phyloP scores from a whole-genome alignment of 2,113 vertebrate species.

The Scalopus aquaticus region DNA sequence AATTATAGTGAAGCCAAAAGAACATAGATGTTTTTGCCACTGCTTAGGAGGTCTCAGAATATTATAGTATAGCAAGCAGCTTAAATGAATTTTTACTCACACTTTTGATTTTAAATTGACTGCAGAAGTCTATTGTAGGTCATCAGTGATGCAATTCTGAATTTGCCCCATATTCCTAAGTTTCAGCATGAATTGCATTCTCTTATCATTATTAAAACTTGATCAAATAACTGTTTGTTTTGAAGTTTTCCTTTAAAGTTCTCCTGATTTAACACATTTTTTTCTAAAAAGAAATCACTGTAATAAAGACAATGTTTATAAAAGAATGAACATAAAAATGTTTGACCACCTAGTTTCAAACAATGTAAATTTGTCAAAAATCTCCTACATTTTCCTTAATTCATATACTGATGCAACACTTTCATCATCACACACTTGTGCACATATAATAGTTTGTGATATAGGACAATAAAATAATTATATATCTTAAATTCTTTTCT shows the following conservation, averaged over 20 bases:
- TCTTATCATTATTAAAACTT: not conserved
- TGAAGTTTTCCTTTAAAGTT: not conserved
- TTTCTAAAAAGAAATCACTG: not conserved
- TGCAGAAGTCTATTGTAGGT: not conserved
- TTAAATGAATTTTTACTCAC: not conserved
- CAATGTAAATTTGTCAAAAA: not conserved
- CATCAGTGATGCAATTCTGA: not conserved
- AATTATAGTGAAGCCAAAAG: not conserved
- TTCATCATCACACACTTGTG: not conserved
- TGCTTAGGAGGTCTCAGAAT: not conserved
- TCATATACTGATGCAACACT: not conserved
- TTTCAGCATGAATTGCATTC: not conserved
- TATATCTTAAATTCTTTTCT: not conserved
- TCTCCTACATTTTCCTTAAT: not conserved
- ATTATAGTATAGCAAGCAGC: not conserved
- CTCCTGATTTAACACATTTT: not conserved
- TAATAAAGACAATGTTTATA: not conserved
- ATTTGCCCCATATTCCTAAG: not conserved
- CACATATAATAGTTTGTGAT: not conserved
- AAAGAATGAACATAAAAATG: not conserved
- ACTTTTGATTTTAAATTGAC: conserved; percentile 29
- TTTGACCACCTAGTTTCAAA: not conserved
- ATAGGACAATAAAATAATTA: not conserved
- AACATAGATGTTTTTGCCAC: not conserved
- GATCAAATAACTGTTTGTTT: not conserved